Evolutionary conservation across 2,797 vertebrate species (phyloP).

Genomic region (Chaenodraco wilsoni): DNA sequence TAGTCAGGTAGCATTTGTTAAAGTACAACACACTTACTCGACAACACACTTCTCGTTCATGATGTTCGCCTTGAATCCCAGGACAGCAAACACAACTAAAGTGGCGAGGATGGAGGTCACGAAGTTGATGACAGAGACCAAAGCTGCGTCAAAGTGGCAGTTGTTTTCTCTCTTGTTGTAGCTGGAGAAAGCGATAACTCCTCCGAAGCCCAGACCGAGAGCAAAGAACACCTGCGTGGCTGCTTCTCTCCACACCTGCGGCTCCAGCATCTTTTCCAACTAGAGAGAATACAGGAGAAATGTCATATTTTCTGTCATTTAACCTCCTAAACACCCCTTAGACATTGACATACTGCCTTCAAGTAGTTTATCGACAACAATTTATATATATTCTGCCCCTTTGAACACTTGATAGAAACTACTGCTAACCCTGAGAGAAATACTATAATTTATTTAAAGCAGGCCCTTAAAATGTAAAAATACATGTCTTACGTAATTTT

Average conservation of each 20-base stretch:
- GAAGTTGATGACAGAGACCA: slow-evolving; percentile 97
- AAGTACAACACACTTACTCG: slow-evolving; percentile 86
- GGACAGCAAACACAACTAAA: slow-evolving; percentile 95
- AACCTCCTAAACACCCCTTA: neutral
- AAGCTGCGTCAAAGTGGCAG: slow-evolving; percentile 95
- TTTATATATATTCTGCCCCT: neutral
- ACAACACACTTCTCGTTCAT: slow-evolving; percentile 99
- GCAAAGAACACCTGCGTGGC: slow-evolving; percentile 98
- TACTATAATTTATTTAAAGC: neutral
- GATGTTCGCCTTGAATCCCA: slow-evolving; percentile 98
- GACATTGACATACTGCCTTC: neutral
- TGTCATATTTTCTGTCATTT: neutral
- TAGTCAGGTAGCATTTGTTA: neutral
- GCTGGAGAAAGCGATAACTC: slow-evolving; percentile 98
- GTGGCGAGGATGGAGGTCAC: slow-evolving; percentile 96
- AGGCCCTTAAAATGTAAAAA: neutral
- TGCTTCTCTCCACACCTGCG: slow-evolving; percentile 97
- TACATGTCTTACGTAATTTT: neutral
- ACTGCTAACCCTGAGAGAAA: neutral
- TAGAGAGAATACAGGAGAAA: slow-evolving; percentile 49
- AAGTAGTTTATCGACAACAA: neutral
- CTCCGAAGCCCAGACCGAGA: slow-evolving; percentile 94
- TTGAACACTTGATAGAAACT: neutral
- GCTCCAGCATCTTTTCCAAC: slow-evolving; percentile 98
- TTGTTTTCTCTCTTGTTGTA: slow-evolving; percentile 99